Evolutionary conservation across 2,797 vertebrate species (phyloP).

Genomic region (Saxicola maurus): DNA sequence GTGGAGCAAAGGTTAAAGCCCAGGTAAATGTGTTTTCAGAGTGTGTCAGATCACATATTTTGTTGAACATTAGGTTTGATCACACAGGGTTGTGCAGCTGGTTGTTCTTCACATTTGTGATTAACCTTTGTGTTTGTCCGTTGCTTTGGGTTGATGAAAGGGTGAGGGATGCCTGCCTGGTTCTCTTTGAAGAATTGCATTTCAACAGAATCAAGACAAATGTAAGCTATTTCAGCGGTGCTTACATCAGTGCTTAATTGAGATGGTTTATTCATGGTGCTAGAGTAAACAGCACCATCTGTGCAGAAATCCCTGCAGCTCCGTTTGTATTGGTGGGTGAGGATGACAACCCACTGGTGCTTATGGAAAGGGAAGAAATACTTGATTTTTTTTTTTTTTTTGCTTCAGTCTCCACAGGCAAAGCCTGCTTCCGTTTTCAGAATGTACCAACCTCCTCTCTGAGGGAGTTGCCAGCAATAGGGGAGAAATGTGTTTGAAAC

Average conservation of each 20-base stretch:
- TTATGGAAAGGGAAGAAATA: not conserved
- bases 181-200: not conserved
- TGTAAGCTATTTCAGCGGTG: not conserved
- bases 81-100: not conserved
- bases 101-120: not conserved
- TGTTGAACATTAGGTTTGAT: not conserved
- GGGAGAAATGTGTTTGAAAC: not conserved
- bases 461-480: not conserved
- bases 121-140: not conserved
- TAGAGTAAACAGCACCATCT: not conserved
- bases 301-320: not conserved
- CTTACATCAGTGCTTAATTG: not conserved
- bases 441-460: not conserved
- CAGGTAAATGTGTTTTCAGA: not conserved
- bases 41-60: not conserved
- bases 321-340: not conserved
- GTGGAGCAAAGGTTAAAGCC: not conserved
- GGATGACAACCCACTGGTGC: not conserved
- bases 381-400: not conserved
- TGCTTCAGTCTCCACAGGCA: not conserved
- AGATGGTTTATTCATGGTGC: not conserved
- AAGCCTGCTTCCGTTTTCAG: not conserved
- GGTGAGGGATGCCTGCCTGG: not conserved
- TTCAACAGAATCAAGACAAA: not conserved
- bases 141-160: not conserved